Conservation (phyloP, 2,888 invertebrate species). For the Melipona bicolor region DNA sequence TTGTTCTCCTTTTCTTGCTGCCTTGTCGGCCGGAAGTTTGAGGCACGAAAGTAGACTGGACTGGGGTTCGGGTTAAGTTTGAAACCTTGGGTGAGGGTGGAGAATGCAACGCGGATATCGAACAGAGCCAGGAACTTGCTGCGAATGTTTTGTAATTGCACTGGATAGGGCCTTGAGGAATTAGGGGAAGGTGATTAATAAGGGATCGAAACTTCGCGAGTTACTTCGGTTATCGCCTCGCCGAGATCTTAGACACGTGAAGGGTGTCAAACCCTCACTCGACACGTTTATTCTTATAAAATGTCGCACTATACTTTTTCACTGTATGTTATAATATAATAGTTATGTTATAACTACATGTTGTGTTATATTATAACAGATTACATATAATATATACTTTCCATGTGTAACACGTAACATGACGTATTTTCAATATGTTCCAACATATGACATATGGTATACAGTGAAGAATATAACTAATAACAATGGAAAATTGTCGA, state of each 20-base stretch:
- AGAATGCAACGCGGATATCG: slow-evolving; percentile 31
- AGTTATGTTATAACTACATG: too few species aligned
- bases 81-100: not conserved
- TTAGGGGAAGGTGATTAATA: slow-evolving; percentile 38
- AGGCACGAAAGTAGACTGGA: not conserved
- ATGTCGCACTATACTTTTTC: too few species aligned
- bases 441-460: too few species aligned
- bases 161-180: slow-evolving; percentile 1
- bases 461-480: too few species aligned
- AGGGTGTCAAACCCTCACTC: not conserved
- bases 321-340: too few species aligned
- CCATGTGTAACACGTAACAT: too few species aligned
- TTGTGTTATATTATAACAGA: too few species aligned
- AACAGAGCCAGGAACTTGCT: slow-evolving; percentile 23
- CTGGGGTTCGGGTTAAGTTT: not conserved
- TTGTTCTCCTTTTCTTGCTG: not conserved
- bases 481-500: too few species aligned
- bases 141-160: slow-evolving; percentile 46
- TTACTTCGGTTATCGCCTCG: not conserved
- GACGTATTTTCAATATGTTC: too few species aligned
- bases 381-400: too few species aligned
- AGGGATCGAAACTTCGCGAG: slow-evolving; percentile 21
- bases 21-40: not conserved
- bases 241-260: not conserved
- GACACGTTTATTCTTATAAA: too few species aligned